Evolutionary conservation across 2,113 vertebrate species (phyloP).

Genomic region (Aphelocoma coerulescens): DNA sequence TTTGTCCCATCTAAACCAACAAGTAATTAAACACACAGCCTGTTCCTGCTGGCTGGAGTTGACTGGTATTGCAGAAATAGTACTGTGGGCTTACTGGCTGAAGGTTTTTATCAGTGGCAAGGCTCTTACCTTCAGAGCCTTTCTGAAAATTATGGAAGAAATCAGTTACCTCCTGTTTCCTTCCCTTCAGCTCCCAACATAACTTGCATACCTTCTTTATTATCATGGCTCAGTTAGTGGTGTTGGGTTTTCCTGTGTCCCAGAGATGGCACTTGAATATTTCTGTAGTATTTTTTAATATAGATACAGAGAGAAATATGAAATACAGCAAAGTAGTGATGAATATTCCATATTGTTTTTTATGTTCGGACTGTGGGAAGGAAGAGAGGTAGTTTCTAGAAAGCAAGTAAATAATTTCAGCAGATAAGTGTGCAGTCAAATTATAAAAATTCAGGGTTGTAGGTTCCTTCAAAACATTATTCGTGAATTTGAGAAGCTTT

Average conservation of each 20-base stretch:
- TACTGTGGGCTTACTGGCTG: fast-evolving
- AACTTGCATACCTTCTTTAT: neutral
- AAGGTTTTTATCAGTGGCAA: neutral
- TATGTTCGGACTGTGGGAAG: neutral
- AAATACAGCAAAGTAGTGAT: neutral
- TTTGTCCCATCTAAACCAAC: neutral
- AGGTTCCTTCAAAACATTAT: neutral
- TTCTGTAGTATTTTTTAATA: neutral
- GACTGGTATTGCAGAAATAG: neutral
- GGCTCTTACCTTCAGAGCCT: neutral
- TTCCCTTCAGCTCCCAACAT: neutral
- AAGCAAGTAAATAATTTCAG: neutral
- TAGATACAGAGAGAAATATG: neutral
- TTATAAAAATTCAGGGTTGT: neutral
- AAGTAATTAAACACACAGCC: neutral
- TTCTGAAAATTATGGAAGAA: neutral
- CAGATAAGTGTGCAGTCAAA: neutral
- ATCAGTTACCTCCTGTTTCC: neutral
- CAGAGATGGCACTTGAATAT: neutral
- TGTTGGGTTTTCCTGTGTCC: neutral
- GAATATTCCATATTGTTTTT: neutral
- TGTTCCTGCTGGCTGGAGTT: neutral
- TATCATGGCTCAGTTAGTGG: neutral
- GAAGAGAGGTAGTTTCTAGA: neutral
- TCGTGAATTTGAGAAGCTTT: neutral